Conservation (phyloP, 1,140 invertebrate species). For the Coptotermes formosanus region DNA sequence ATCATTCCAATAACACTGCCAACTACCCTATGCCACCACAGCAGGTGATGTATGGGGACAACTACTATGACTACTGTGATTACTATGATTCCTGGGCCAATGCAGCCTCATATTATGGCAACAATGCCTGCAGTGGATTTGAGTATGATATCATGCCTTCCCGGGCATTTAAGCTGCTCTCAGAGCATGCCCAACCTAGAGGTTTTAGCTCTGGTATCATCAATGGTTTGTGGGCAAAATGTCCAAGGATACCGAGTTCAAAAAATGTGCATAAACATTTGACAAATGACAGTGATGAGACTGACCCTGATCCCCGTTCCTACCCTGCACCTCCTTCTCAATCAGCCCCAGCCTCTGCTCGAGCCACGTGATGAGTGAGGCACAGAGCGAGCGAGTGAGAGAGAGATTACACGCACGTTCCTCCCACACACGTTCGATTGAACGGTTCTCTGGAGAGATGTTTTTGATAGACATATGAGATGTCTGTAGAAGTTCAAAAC, state of each 20-base stretch:
- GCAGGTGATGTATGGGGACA: constrained; percentile 45
- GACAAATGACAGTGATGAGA: constrained; percentile 19
- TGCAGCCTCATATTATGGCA: constrained; percentile 40
- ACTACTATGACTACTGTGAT: constrained; percentile 52
- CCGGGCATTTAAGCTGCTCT: constrained; percentile 51
- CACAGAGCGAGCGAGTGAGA: constrained; percentile 24
- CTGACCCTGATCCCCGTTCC: not conserved
- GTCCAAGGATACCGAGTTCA: constrained; percentile 38
- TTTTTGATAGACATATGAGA: constrained; percentile 33
- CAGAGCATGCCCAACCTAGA: constrained; percentile 41
- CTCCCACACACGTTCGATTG: constrained; percentile 10
- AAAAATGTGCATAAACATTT: constrained; percentile 12
- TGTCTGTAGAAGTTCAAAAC: constrained; percentile 29
- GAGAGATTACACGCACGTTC: constrained; percentile 26
- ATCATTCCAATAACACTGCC: constrained; percentile 36
- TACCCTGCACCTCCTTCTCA: constrained; percentile 20
- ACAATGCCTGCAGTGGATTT: constrained; percentile 10
- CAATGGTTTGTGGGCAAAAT: constrained; percentile 39
- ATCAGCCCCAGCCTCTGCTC: constrained; percentile 20
- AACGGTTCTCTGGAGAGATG: constrained; percentile 19
- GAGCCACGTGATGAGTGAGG: constrained; percentile 30
- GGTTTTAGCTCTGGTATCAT: constrained; percentile 38
- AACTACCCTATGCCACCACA: constrained; percentile 43
- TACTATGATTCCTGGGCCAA: constrained; percentile 62
- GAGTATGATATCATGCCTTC: constrained; percentile 54